Evolutionary conservation across 2,888 invertebrate species (phyloP), one percentile per base, ranked within the genome.

Genomic region (Cheilosia urbana): DNA sequence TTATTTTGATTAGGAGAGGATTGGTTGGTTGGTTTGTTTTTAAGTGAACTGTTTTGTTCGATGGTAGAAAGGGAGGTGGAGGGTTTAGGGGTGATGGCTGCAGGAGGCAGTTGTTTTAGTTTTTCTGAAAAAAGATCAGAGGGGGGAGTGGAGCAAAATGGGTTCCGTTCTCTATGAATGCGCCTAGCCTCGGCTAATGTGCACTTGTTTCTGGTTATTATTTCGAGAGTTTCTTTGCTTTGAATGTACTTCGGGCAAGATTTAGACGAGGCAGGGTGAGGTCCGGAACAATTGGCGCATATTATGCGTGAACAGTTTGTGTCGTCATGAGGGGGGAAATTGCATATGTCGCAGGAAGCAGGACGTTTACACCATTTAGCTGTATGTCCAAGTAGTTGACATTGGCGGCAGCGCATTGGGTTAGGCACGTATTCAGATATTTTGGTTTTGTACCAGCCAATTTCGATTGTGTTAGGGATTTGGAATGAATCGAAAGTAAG

Each of bases 151-250:
- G 60, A 7, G 2, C 6, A 24, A 17, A 40, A 17, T 51, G 37
- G 60, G 7, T 40, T 72, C 13, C 51, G 40, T 30, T 72, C 51
- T 27, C 17, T 51, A 7, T 60, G 65, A 7, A 65, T 75, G 17
- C 57, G 65, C 13, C 49, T 75, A 27, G 75, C 65, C 49, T 75
- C 75, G 15, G 47, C 57, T 49, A 57, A 37, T 2, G 57, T 65
- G 57, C 75, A 65, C 27, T 75, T 65, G 17, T 55, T 63, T 57
- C 47, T 62, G 5, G 62, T 76, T 76, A 45, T 75, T 40, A 58
- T 58, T 75, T 58, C 30, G 0, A 68, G 49, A 3, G 45, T 49
- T 17, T 57, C 40, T 73, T 30, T 72, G 45, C 27, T 30, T 55
- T 63, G 63, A 37, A 37, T 53, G 24, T 75, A 66, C 17, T 37